phyloP scores from a whole-genome alignment of 1,140 invertebrate genomes.

The Zaprionus ornatus region DNA sequence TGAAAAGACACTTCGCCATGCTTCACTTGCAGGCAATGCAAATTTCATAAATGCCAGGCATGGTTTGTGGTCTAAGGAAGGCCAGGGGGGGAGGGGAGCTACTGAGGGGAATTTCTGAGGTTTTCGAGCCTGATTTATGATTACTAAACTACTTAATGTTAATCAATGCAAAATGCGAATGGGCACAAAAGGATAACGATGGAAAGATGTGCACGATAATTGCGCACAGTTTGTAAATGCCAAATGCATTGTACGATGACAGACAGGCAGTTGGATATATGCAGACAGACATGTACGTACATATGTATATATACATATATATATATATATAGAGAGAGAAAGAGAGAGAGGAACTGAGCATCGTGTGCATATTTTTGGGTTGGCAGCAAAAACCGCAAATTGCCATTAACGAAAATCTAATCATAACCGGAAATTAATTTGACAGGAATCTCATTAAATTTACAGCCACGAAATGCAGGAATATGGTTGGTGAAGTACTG shows the following conservation, averaged over 20 bases:
- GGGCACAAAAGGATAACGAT: background rate
- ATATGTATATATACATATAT: background rate
- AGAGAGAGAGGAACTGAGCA: background rate
- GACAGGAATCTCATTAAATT: conserved; percentile 84
- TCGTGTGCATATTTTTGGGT: conserved; percentile 48
- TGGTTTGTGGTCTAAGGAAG: background rate
- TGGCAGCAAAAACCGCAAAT: conserved; percentile 82
- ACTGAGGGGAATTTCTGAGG: background rate
- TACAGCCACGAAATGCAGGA: conserved; percentile 57
- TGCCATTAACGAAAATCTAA: conserved; percentile 84
- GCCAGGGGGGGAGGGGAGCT: background rate
- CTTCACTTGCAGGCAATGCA: conserved; percentile 39
- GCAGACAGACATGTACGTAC: conserved; percentile 8
- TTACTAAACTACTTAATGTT: conserved; percentile 72
- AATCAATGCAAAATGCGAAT: conserved; percentile 48
- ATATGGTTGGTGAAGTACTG: background rate
- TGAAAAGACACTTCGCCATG: background rate
- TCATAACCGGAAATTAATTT: conserved; percentile 84
- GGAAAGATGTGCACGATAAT: conserved; percentile 40
- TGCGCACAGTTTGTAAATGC: conserved; percentile 55
- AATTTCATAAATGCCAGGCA: conserved; percentile 48
- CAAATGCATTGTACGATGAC: conserved; percentile 44
- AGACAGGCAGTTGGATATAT: conserved; percentile 10
- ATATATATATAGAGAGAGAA: conserved; percentile 1
- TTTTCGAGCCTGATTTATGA: conserved; percentile 62